Evolutionary conservation across 1,140 invertebrate species (phyloP), one percentile per base, ranked within the genome.

Genomic region (Ostrea denselamellosa): DNA sequence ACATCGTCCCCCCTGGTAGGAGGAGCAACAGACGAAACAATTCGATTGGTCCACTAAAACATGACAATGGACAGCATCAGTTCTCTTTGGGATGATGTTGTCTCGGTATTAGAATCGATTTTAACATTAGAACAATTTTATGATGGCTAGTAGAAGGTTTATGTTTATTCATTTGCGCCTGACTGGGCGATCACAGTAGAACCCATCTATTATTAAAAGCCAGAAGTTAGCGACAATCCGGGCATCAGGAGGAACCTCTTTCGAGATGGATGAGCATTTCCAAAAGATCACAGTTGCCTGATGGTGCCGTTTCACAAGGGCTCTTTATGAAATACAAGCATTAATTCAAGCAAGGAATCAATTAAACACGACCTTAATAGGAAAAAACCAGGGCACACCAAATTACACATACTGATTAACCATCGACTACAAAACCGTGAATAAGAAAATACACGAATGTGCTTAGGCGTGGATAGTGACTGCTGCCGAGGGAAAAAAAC

Each of bases 101-200:
- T 62, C 58, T 62, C 9, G 58, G 58, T 17, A 62, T 62, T 62
- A 62, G 28, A 28, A 77, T 77, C 68, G 68, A 77, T 77, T 77
- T 77, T 25, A 28, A 77, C 68, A 77, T 77, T 77, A 34, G 68
- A 77, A 77, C 68, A 77, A 77, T 77, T 77, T 77, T 77, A 77
- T 77, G 68, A 77, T 34, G 68, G 68, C 25, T 77, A 25, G 68
- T 77, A 77, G 68, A 77, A 77, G 25, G 28, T 77, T 77, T 77
- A 77, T 77, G 68, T 77, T 77, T 77, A 77, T 77, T 77, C 68
- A 34, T 77, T 77, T 77, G 68, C 68, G 68, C 68, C 68, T 77
- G 68, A 77, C 68, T 77, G 28, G 68, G 68, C 25, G 68, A 77
- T 77, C 68, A 77, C 68, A 77, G 68, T 44, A 17, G 68, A 77